Evolutionary conservation across 2,113 vertebrate species (phyloP).

Genomic region (Catharus minimus): DNA sequence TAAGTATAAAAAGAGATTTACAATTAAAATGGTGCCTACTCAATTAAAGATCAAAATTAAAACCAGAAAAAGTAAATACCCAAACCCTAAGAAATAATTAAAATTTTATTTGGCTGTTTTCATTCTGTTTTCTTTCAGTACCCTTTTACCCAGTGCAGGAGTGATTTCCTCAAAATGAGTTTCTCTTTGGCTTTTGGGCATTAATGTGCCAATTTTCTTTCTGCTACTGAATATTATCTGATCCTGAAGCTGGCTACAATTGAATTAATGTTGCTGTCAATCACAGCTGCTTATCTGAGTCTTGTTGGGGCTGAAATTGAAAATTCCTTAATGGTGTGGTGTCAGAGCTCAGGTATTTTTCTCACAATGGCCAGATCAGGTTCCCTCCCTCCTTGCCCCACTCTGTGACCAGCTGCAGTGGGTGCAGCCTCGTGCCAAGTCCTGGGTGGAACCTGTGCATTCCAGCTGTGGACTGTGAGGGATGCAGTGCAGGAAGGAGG

Average conservation of each 20-base stretch:
- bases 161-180: not conserved
- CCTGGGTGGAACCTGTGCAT: not conserved
- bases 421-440: not conserved
- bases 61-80: not conserved
- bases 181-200: not conserved
- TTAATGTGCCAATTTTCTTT: not conserved
- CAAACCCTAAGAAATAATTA: not conserved
- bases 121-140: not conserved
- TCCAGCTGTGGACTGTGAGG: not conserved
- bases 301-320: slow-evolving; percentile 24
- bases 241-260: not conserved
- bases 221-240: slow-evolving; percentile 13
- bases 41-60: not conserved
- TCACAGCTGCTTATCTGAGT: slow-evolving; percentile 32
- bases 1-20: not conserved
- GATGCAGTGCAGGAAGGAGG: not conserved
- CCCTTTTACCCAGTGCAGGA: not conserved
- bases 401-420: not conserved
- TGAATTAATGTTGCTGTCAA: slow-evolving; percentile 48
- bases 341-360: not conserved
- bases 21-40: not conserved
- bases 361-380: not conserved
- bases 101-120: not conserved
- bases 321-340: slow-evolving; percentile 2
- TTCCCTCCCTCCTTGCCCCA: not conserved